Evolutionary conservation across 2,113 vertebrate genomes (phyloP).

Genomic region (Anolis carolinensis): DNA sequence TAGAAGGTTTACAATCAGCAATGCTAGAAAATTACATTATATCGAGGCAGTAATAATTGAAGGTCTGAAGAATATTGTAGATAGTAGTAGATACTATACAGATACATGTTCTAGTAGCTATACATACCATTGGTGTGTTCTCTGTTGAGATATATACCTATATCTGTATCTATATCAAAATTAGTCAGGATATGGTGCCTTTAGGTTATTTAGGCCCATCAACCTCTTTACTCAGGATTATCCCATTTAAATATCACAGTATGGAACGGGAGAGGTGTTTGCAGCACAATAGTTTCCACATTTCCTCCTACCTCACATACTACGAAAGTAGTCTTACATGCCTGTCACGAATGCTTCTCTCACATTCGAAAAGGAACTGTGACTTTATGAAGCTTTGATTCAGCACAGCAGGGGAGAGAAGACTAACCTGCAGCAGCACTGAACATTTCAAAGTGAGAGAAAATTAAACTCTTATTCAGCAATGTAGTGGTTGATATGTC

Average conservation of each 20-base stretch:
- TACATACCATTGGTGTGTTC: no score
- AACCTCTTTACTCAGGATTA: constrained; percentile 27
- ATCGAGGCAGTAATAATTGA: no score
- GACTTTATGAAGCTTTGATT: constrained; percentile 64
- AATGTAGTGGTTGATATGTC: not conserved
- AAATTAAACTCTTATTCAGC: constrained; percentile 10
- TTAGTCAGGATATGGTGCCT: no score
- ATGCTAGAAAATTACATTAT: no score
- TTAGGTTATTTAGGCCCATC: not conserved
- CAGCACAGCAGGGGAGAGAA: constrained; percentile 55
- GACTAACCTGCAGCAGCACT: constrained; percentile 35
- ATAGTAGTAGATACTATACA: no score
- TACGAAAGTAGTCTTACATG: constrained; percentile 50
- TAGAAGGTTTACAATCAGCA: no score
- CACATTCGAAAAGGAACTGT: constrained; percentile 46
- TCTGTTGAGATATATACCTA: no score
- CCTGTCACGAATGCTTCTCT: constrained; percentile 56
- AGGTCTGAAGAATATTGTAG: no score
- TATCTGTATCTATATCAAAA: no score
- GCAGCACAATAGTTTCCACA: not conserved
- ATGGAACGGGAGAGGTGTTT: not conserved
- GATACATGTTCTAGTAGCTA: no score
- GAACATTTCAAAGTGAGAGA: not conserved
- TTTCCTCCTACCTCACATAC: not conserved
- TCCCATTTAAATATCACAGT: constrained; percentile 32